Evolutionary conservation across 2,888 invertebrate genomes (phyloP).

Genomic region (Iselma pallidipennis): DNA sequence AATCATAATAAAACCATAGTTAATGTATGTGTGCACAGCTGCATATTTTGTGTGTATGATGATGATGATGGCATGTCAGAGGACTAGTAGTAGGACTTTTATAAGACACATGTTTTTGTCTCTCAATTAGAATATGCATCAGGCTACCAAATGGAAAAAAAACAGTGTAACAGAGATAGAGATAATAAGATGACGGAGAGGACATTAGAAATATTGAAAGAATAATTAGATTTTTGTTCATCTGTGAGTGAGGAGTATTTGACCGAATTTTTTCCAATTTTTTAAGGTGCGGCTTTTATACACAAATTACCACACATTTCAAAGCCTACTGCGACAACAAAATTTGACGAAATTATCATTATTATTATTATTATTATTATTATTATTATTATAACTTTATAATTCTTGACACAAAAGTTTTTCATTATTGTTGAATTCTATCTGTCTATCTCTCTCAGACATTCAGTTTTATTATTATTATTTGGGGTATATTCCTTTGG

Average conservation of each 20-base stretch:
- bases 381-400: not conserved
- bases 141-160: conserved; percentile 3
- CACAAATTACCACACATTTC: not conserved
- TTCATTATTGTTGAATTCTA: too few relatives aligned
- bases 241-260: too few relatives aligned
- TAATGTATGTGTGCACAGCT: conserved; percentile 37
- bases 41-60: conserved; percentile 19
- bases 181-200: not conserved
- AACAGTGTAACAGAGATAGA: conserved; percentile 6
- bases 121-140: conserved; percentile 5
- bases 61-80: not conserved
- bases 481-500: conserved; percentile 1
- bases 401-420: too few relatives aligned
- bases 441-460: too few relatives aligned
- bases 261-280: not conserved
- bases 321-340: not conserved
- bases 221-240: not conserved
- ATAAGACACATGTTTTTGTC: conserved; percentile 12
- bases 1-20: conserved; percentile 34
- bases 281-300: conserved; percentile 1
- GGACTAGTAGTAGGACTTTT: conserved; percentile 7
- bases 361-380: not conserved
- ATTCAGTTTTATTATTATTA: conserved; percentile 3
- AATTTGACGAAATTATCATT: not conserved
- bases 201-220: not conserved